phyloP scores from a whole-genome alignment of 1,140 invertebrate genomes.

The Aphelinus certus region DNA sequence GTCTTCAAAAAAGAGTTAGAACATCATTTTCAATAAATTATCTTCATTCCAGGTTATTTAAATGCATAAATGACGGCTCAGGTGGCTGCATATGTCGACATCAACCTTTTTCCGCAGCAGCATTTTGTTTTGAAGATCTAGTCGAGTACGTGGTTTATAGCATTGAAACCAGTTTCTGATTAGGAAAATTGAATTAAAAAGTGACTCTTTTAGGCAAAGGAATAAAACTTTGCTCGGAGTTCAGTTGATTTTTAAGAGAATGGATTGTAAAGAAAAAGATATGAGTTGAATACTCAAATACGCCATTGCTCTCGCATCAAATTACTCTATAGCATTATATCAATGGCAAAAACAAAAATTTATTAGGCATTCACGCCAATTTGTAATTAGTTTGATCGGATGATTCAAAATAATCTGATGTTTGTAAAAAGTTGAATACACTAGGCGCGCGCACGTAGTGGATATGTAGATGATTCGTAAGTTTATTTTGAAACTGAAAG shows the following conservation, averaged over 20 bases:
- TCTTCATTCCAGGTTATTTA: conserved; percentile 34
- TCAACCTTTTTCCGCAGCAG: not conserved
- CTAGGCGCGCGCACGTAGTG: not conserved
- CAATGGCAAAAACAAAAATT: not conserved
- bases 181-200: too few species aligned
- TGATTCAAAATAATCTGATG: conserved; percentile 34
- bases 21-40: not conserved
- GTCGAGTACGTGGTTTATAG: conserved; percentile 24
- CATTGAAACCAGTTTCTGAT: conserved; percentile 16
- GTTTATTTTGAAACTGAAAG: conserved; percentile 24
- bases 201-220: conserved; percentile 16
- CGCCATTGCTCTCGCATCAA: conserved; percentile 1
- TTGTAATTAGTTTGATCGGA: conserved; percentile 33
- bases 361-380: not conserved
- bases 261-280: conserved; percentile 3
- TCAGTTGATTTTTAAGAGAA: conserved; percentile 10
- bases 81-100: conserved; percentile 2
- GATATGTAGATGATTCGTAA: conserved; percentile 23
- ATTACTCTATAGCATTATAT: not conserved
- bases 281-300: too few species aligned
- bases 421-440: conserved; percentile 29
- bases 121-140: not conserved
- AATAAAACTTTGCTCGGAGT: conserved; percentile 27
- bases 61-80: conserved; percentile 29
- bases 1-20: too few species aligned